Percentiles rank a stretch among this genome's conserved stretches.
These are phyloP conservation scores for Timema podura DNA, from an alignment of 2,888 invertebrate species.

Conservation along the genomic window DNA sequence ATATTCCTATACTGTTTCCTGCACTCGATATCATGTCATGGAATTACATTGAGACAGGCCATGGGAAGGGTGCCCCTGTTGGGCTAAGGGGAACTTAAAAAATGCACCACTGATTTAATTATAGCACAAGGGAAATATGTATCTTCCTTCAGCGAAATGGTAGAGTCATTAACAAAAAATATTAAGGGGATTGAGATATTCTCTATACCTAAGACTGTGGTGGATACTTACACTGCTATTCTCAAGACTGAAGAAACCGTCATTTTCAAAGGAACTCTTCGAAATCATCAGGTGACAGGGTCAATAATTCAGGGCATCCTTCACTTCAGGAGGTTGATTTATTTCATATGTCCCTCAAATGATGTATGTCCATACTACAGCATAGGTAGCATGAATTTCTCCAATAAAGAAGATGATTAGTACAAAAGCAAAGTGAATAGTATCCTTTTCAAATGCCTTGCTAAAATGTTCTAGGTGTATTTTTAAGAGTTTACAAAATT, in stretches of 20 bases:
- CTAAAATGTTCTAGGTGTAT: not conserved
- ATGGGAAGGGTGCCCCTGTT: not conserved
- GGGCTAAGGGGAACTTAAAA: too few relatives aligned
- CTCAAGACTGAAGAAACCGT: not conserved
- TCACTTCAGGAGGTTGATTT: not conserved
- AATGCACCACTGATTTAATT: too few relatives aligned
- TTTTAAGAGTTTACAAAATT: too few relatives aligned
- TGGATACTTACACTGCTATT: not conserved
- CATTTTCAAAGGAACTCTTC: not conserved
- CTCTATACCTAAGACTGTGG: not conserved
- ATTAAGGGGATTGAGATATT: not conserved
- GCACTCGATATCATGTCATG: not conserved
- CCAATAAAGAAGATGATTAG: not conserved
- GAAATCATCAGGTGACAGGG: slow-evolving; percentile 5
- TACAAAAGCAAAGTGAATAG: not conserved
- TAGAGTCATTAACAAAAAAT: not conserved
- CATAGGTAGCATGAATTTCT: not conserved
- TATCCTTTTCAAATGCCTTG: not conserved
- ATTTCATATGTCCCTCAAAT: not conserved
- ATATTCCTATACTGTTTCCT: not conserved
- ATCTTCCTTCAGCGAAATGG: not conserved
- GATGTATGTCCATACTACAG: not conserved
- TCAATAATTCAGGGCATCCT: slow-evolving; percentile 4
- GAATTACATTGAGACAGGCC: slow-evolving; percentile 7
- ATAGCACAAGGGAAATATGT: not conserved